Evolutionary conservation across 2,888 invertebrate genomes (phyloP).

Genomic region (Orthosia gracilis): DNA sequence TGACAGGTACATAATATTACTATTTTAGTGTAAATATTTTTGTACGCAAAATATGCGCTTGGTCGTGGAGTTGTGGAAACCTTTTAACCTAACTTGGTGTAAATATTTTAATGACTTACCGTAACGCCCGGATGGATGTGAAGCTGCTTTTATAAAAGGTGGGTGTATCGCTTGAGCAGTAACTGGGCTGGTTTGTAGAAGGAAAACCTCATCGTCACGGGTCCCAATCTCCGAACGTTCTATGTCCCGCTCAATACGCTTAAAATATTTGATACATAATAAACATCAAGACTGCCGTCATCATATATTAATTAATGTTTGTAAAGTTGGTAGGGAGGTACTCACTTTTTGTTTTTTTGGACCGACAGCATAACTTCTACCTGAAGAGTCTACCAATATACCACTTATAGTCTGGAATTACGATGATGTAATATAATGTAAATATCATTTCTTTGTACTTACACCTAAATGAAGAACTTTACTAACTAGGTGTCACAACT

Average conservation of each 20-base stretch:
- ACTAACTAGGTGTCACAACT: not conserved
- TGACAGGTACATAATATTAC: not conserved
- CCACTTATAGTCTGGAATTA: conserved; percentile 77
- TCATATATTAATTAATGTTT: not conserved
- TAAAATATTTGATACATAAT: conserved; percentile 1
- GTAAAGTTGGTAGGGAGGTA: conserved; percentile 4
- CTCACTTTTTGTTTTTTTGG: conserved; percentile 45
- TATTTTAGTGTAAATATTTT: conserved; percentile 2
- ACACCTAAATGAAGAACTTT: no score
- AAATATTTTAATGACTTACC: conserved; percentile 37
- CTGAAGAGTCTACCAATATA: conserved; percentile 60
- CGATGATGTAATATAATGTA: conserved; percentile 7
- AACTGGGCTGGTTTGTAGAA: conserved; percentile 20
- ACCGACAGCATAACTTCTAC: conserved; percentile 5
- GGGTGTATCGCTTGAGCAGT: conserved; percentile 1
- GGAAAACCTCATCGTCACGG: conserved; percentile 2
- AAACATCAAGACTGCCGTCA: not conserved
- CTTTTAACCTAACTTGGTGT: no score
- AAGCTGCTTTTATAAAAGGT: conserved; percentile 2
- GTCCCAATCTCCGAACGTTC: not conserved
- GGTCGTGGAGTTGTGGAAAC: no score
- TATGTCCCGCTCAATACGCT: conserved; percentile 56
- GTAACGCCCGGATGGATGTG: conserved; percentile 9
- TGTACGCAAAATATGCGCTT: no score
- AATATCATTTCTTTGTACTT: not conserved